Conservation (phyloP, 2,113 vertebrate genomes). For the Megaceryle maxima region DNA sequence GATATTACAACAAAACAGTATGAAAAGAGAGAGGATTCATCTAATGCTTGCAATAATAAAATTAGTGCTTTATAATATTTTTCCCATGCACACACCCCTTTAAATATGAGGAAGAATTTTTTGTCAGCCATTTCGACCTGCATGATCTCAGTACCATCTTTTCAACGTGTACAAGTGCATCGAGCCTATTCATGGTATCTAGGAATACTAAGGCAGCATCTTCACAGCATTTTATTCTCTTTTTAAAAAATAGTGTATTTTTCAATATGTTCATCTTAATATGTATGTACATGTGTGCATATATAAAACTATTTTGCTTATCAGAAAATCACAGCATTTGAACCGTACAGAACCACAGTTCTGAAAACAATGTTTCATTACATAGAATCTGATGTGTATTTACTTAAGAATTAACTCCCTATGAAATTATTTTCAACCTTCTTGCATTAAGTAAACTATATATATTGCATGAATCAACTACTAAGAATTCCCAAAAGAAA, state of each 20-base stretch:
- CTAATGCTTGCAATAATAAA: neutral
- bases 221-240: neutral
- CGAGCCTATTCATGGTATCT: neutral
- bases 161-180: neutral
- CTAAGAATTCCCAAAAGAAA: rapidly evolving
- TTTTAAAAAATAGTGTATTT: rapidly evolving
- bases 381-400: neutral
- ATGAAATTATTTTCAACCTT: neutral
- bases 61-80: neutral
- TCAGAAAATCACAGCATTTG: neutral
- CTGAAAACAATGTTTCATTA: neutral
- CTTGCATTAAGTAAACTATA: too few relatives aligned
- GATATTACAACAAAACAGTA: neutral
- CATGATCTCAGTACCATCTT: neutral
- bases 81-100: neutral
- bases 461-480: rapidly evolving
- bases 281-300: rapidly evolving
- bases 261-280: neutral
- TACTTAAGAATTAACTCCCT: neutral
- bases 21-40: neutral
- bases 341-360: rapidly evolving
- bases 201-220: neutral
- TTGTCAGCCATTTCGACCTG: neutral
- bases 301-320: neutral
- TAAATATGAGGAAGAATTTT: neutral